Evolutionary conservation across 2,113 vertebrate genomes (phyloP), one percentile per base, ranked within the genome.

Genomic region (Hucho hucho): DNA sequence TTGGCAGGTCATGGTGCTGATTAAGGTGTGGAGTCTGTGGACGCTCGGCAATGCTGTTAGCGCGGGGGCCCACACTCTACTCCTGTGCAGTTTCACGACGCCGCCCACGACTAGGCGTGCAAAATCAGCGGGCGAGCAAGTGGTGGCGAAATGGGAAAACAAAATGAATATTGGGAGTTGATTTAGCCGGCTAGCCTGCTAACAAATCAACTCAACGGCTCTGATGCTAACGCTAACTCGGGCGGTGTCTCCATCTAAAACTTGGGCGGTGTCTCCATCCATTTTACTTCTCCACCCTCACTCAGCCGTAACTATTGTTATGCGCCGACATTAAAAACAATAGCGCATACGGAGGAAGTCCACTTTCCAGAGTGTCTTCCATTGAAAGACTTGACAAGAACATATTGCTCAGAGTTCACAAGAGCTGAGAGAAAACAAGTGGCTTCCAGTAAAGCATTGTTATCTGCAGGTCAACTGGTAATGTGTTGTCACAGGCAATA

Each of bases 1-100:
- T 93, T 93, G 89, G 90, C 84, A 85, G 86, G 89, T 89, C 87
- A 89, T 81, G 86, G 76, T 65, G 77, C 89, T 90, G 89, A 84
- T 92, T 91, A 91, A 89, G 83, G 83, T 0, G 70, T 78, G 81
- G 75, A 22, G 79, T 74, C 20, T n/a, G 66, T 75, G 84, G 87
- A 84, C 80, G 85, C 81, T 75, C 75, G 81, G 76, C 84, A 78
- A 74, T 76, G 75, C 75, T 67, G 84, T 84, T 87, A 87, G 82
- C 84, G 7, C 78, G 47, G 47, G 1, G 73, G 80, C 76, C 49
- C 76, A 75, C 66, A 0, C 75, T 77, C 77, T 73, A 81, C 80
- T 75, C 83, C 71, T 63, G 74, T 87, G 83, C 78, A 86, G 75
- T 80, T 87, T 79, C 81, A 63, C 80, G 16, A 53, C 1, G 47